Percentiles rank a stretch among this genome's conserved stretches.
phyloP scores from a whole-genome alignment of 2,797 vertebrate genomes.

The Tragelaphus eurycerus region DNA sequence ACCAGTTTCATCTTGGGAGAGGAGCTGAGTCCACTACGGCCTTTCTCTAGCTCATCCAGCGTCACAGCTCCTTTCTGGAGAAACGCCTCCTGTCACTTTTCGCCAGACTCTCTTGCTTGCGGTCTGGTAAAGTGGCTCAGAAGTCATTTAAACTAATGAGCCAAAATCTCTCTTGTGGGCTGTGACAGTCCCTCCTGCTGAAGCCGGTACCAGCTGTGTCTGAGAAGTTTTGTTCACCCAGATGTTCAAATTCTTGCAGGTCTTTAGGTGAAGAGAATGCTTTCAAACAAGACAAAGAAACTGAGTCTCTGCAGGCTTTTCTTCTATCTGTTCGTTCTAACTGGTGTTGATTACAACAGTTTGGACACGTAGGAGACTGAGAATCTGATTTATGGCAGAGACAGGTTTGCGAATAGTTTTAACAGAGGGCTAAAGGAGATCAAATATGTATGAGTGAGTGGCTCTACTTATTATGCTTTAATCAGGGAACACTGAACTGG shows the following conservation, averaged over 20 bases:
- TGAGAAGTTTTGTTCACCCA: background rate
- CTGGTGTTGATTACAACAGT: background rate
- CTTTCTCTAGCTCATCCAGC: background rate
- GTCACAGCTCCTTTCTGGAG: background rate
- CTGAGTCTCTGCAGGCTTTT: background rate
- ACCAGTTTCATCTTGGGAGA: background rate
- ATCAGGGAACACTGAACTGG: background rate
- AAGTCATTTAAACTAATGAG: background rate
- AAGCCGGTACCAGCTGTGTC: background rate
- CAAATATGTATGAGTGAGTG: background rate
- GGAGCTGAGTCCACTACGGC: background rate
- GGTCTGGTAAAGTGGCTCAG: background rate
- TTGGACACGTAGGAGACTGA: background rate
- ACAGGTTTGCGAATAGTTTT: background rate
- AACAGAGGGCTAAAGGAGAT: background rate
- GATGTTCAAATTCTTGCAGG: background rate
- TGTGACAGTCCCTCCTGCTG: background rate
- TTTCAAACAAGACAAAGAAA: slow-evolving; percentile 11
- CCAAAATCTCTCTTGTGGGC: background rate
- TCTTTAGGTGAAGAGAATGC: background rate
- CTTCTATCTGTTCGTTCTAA: background rate
- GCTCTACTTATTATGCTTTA: slow-evolving; percentile 7
- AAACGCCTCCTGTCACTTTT: background rate
- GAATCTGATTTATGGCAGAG: background rate
- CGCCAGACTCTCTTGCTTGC: background rate